Conservation (phyloP, 1,140 invertebrate genomes). For the Nasonia vitripennis region DNA sequence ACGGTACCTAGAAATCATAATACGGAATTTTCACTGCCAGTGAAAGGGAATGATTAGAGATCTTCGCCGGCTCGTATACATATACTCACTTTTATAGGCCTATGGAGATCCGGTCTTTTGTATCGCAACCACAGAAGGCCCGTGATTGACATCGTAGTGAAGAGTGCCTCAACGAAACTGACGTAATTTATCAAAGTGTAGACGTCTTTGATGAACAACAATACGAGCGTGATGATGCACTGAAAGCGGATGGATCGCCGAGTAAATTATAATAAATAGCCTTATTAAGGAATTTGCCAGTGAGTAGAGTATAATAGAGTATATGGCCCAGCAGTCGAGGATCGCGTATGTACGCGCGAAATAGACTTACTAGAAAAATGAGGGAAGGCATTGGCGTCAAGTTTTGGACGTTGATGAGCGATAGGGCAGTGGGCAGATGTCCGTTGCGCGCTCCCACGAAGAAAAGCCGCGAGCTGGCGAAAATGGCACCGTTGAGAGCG, state of each 20-base stretch:
- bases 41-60: neutral
- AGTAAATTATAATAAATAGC: conserved; percentile 10
- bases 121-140: conserved; percentile 91
- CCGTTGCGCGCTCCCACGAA: conserved; percentile 95
- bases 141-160: conserved; percentile 91
- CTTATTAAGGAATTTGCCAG: conserved; percentile 13
- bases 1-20: conserved; percentile 73
- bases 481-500: conserved; percentile 91
- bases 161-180: conserved; percentile 94
- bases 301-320: conserved; percentile 28
- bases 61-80: conserved; percentile 33
- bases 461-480: conserved; percentile 89
- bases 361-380: conserved; percentile 88
- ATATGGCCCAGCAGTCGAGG: neutral
- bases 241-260: conserved; percentile 74
- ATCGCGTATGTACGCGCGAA: neutral
- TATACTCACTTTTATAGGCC: conserved; percentile 82
- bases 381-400: conserved; percentile 94
- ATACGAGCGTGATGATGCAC: conserved; percentile 86
- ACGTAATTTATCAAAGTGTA: conserved; percentile 95
- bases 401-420: conserved; percentile 89
- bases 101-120: conserved; percentile 81
- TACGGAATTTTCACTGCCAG: neutral
- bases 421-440: conserved; percentile 90
- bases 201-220: conserved; percentile 91